Evolutionary conservation across 2,888 invertebrate genomes (phyloP).

Genomic region (Torymus texanus): DNA sequence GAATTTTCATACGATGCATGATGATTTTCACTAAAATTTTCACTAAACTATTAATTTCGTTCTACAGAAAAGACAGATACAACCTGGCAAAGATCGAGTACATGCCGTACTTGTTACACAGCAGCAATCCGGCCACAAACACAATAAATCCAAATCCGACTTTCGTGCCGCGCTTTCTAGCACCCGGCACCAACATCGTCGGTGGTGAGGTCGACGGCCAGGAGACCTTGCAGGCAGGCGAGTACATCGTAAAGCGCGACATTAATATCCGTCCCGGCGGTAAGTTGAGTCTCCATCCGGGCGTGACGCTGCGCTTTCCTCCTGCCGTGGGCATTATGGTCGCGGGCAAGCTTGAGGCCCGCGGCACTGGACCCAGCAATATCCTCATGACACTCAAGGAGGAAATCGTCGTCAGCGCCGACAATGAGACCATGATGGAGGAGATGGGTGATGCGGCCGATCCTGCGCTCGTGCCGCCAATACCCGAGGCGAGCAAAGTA

Average conservation of each 20-base stretch:
- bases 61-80: constrained; percentile 88
- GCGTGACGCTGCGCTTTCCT: constrained; percentile 92
- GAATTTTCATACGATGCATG: too few species aligned
- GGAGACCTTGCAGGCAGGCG: constrained; percentile 87
- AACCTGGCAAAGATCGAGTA: constrained; percentile 95
- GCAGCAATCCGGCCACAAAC: constrained; percentile 91
- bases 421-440: constrained; percentile 79
- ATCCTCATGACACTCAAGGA: constrained; percentile 88
- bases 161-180: constrained; percentile 87
- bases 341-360: constrained; percentile 91
- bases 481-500: constrained; percentile 79
- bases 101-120: constrained; percentile 92
- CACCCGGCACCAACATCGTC: constrained; percentile 82
- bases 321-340: constrained; percentile 97
- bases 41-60: too few species aligned
- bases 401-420: constrained; percentile 80
- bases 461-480: constrained; percentile 78
- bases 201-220: constrained; percentile 96
- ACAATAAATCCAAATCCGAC: constrained; percentile 86
- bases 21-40: too few species aligned
- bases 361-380: constrained; percentile 86
- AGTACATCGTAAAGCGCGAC: constrained; percentile 94
- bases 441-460: constrained; percentile 76
- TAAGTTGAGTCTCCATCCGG: constrained; percentile 89
- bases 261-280: constrained; percentile 97